A percentile compares a stretch with the other conserved stretches of the same genome.
phyloP scores from a whole-genome alignment of 37 sponge, comb jelly and placozoan genomes.

The Haliclona indistincta region DNA sequence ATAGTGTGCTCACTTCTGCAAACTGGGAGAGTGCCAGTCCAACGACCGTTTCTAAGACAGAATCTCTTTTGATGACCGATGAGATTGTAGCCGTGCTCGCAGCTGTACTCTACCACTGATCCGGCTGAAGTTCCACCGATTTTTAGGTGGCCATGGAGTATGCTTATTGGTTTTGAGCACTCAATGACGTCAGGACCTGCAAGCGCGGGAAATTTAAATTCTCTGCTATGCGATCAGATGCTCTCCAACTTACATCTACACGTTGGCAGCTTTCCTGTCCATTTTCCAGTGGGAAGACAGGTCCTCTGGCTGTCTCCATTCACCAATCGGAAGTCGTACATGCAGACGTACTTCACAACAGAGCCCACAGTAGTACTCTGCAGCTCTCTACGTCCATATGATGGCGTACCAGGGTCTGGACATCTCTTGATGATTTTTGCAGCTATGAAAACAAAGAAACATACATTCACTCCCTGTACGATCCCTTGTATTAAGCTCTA shows the following conservation, averaged over 20 bases:
- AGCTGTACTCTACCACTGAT: conserved; percentile 43
- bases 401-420: conserved; percentile 33
- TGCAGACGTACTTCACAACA: conserved; percentile 27
- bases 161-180: too few relatives aligned
- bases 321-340: conserved; percentile 10
- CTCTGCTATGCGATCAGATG: too few relatives aligned
- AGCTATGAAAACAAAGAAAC: too few relatives aligned
- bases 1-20: conserved; percentile 45
- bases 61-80: not conserved
- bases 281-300: conserved; percentile 12
- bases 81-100: conserved; percentile 23
- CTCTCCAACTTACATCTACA: not conserved
- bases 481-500: too few relatives aligned
- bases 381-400: not conserved
- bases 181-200: too few relatives aligned
- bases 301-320: not conserved
- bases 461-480: too few relatives aligned
- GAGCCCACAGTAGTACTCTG: conserved; percentile 10
- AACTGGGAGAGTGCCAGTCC: conserved; percentile 40
- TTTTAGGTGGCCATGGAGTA: conserved; percentile 48
- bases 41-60: conserved; percentile 42
- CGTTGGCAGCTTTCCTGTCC: conserved; percentile 10
- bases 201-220: too few relatives aligned
- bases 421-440: too few relatives aligned
- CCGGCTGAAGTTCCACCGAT: conserved; percentile 12